Conservation (phyloP, 2,797 vertebrate genomes). For the Morelia viridis region DNA sequence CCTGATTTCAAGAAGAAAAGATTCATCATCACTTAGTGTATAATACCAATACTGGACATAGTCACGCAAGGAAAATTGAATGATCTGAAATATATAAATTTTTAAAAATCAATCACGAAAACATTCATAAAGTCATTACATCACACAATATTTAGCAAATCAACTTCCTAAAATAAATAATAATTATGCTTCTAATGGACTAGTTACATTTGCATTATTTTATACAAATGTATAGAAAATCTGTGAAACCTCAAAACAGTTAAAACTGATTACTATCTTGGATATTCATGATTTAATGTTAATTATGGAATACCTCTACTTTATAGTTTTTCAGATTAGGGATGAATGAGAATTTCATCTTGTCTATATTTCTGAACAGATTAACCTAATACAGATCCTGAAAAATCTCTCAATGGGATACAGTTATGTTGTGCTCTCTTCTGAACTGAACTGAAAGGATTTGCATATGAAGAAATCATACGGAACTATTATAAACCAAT, state of each 20-base stretch:
- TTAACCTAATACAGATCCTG: background rate
- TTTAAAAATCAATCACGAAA: background rate
- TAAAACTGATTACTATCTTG: background rate
- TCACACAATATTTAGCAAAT: background rate
- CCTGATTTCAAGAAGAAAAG: conserved; percentile 96
- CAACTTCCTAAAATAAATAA: background rate
- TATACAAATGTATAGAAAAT: background rate
- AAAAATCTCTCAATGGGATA: background rate
- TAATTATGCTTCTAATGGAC: background rate
- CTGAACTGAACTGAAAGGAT: background rate
- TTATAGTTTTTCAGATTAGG: background rate
- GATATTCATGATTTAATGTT: background rate
- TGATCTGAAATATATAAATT: conserved; percentile 80
- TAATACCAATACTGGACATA: conserved; percentile 99
- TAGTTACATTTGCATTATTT: background rate
- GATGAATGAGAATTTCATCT: background rate
- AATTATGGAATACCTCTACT: background rate
- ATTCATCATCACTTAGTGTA: conserved; percentile 96
- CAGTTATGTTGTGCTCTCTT: background rate
- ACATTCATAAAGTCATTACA: background rate
- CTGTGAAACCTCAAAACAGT: background rate
- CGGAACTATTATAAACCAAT: background rate
- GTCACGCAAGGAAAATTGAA: conserved; percentile 97
- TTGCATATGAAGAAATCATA: background rate
- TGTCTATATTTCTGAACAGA: background rate